A percentile compares a stretch with the other conserved stretches of the same genome.
These are phyloP conservation scores for Ornithoptera priamus DNA, from an alignment of 2,888 invertebrate genomes.

Conservation along the genomic window DNA sequence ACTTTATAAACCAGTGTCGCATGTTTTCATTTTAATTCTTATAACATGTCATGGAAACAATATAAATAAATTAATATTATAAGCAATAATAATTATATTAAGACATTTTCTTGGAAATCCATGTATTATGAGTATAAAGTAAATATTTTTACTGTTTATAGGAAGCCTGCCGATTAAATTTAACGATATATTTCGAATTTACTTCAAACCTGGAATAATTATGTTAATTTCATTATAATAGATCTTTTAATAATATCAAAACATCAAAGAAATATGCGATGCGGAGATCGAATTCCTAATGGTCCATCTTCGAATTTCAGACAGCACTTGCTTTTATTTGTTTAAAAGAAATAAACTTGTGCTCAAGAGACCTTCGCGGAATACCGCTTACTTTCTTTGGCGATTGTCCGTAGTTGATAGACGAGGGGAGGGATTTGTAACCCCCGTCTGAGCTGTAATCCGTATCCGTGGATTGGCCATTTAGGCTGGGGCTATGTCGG, in stretches of 20 bases:
- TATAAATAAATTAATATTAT: background rate
- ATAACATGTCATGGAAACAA: background rate
- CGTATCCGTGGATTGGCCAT: conserved; percentile 73
- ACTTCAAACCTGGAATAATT: too few species aligned
- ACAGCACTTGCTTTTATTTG: conserved; percentile 72
- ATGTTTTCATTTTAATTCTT: background rate
- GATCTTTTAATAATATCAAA: too few species aligned
- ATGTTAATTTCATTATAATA: too few species aligned
- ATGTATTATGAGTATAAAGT: background rate
- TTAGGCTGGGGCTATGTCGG: conserved; percentile 66
- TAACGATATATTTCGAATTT: background rate
- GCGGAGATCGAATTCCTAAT: conserved; percentile 32
- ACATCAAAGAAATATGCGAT: conserved; percentile 11
- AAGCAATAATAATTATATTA: background rate
- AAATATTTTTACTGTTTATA: background rate
- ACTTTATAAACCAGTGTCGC: background rate
- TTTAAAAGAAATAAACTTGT: conserved; percentile 69
- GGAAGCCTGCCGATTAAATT: conserved; percentile 1
- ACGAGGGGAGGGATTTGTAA: conserved; percentile 76
- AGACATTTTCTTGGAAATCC: background rate
- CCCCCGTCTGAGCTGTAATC: conserved; percentile 78
- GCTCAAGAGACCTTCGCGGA: conserved; percentile 71
- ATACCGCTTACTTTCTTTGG: conserved; percentile 74
- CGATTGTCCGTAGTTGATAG: conserved; percentile 64
- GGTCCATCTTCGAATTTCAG: conserved; percentile 40